Evolutionary conservation across 2,113 vertebrate species (phyloP).

Genomic region (Ranitomeya imitator): DNA sequence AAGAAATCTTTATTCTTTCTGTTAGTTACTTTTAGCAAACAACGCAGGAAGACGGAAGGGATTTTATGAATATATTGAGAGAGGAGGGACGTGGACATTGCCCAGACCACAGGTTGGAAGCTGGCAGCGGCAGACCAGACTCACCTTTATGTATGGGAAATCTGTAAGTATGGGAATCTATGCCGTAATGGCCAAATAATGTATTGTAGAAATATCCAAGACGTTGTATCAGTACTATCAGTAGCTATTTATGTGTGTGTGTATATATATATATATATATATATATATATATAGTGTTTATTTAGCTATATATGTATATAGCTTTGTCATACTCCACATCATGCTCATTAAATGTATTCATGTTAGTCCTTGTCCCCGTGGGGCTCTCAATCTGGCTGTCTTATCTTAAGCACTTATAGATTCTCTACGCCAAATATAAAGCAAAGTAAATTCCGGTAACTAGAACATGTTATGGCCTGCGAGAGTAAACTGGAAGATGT

Average conservation of each 20-base stretch:
- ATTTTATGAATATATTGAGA: background rate
- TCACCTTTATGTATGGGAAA: conserved; percentile 14
- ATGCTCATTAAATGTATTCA: background rate
- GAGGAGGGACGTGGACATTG: conserved; percentile 38
- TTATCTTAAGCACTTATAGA: background rate
- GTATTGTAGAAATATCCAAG: background rate
- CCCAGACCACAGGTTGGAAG: conserved; percentile 31
- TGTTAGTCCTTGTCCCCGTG: background rate
- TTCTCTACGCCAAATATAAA: background rate
- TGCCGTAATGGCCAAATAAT: background rate
- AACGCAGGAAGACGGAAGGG: conserved; percentile 40
- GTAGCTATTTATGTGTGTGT: too few species aligned
- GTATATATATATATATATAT: too few species aligned
- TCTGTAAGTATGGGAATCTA: conserved; percentile 1
- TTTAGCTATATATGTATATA: too few species aligned
- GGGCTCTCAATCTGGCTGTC: background rate
- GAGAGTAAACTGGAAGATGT: background rate
- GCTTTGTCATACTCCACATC: background rate
- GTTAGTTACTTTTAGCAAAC: conserved; percentile 31
- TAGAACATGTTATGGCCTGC: background rate
- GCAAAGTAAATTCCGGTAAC: background rate
- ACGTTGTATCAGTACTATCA: too few species aligned
- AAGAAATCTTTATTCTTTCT: background rate
- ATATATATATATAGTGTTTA: too few species aligned
- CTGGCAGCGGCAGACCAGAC: background rate